phyloP scores from a whole-genome alignment of 2,797 vertebrate genomes.

The Austrolebias charrua region DNA sequence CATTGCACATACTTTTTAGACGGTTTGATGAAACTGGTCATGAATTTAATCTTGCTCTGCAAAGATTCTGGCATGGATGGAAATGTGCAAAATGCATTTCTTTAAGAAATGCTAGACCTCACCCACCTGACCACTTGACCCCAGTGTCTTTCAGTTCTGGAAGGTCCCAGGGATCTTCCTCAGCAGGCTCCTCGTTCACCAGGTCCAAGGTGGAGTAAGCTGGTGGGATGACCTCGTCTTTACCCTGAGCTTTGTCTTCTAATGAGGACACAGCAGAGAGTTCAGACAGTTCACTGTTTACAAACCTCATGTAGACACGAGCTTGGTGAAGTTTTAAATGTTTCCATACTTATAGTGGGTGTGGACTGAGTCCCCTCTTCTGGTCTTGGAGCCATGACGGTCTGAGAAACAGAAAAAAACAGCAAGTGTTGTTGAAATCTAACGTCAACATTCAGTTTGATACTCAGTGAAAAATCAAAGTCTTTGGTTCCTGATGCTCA shows the following conservation, averaged over 20 bases:
- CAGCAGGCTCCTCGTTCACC: constrained; percentile 67
- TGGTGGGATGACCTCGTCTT: constrained; percentile 74
- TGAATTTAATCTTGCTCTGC: no score
- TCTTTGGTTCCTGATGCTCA: no score
- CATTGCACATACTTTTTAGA: no score
- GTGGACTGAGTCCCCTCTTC: constrained; percentile 72
- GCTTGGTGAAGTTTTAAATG: no score
- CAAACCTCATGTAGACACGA: no score
- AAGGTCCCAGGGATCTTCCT: constrained; percentile 87
- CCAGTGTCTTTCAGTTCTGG: constrained; percentile 85
- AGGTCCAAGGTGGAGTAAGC: constrained; percentile 83
- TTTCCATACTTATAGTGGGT: constrained; percentile 39
- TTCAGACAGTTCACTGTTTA: no score
- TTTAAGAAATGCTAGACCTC: no score
- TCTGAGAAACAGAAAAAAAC: constrained; percentile 10
- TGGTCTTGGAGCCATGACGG: constrained; percentile 89
- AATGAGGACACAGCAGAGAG: neutral
- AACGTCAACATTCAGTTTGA: no score
- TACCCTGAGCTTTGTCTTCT: constrained; percentile 49
- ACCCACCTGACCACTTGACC: constrained; percentile 91
- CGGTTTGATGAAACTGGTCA: no score
- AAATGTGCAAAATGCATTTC: no score
- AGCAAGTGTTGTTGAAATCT: neutral
- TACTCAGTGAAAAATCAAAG: no score
- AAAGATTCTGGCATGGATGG: no score